Base-by-base conservation (phyloP, 1,140 invertebrate species). In the Heliconius hermathena region DNA sequence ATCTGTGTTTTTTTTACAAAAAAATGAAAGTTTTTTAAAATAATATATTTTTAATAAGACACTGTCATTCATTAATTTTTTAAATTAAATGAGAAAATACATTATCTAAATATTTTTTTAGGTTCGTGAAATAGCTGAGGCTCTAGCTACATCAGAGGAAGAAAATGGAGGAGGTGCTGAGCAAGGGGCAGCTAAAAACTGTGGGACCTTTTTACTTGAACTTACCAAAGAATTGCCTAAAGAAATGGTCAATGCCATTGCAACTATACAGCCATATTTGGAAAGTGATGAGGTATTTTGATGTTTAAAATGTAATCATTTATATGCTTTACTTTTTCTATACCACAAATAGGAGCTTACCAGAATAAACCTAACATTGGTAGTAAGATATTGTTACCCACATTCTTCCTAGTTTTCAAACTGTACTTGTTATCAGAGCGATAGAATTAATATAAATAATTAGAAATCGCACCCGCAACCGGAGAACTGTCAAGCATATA, bases 111-210 rank as follows among this genome's bases (percentile, higher is more conserved):
- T 52, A 52, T 52, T 8, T 66, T 75, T 70, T 36, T 71, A 84
- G 91, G 95, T 97, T 57, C 95, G 96, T 83, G 97, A 98, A 95
- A 96, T 98, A 77, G 95, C 95, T 26, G 95, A 95, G 83, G 95
- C 96, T 4, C 95, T 95, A 73, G 96, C 93, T 60, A 94, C 75
- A 77, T 93, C 82, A 85, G 96, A 88, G 77, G 96, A 83, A 84
- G 92, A 91, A 2, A 89, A 93, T 22, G 93, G 92, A 54, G 96
- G 95, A 74, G 95, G 96, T 92, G 91, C 95, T 84, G 87, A 93
- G 74, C 95, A 95, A 85, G 92, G 95, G 4, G 96, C 96, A 57
- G 96, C 96, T 73, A 95, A 96, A 75, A 96, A 94, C 95, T 96
- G 95, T 90, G 94, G 97, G 3, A 87, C 90, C 26, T 98, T 98